phyloP scores from a whole-genome alignment of 2,797 vertebrate genomes.

The Gallinago nigripennis region DNA sequence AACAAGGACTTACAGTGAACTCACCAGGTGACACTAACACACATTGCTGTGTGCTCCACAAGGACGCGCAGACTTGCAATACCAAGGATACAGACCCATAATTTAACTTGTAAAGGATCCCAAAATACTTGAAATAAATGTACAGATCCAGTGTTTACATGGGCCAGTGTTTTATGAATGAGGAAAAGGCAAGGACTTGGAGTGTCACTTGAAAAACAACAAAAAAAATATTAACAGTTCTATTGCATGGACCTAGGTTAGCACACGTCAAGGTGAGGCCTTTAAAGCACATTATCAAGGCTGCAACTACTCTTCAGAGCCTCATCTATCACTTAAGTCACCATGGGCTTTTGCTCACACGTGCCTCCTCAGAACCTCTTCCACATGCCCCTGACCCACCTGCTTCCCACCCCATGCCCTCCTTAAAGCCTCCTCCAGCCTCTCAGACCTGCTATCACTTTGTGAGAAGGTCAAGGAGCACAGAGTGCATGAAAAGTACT shows the following conservation, averaged over 20 bases:
- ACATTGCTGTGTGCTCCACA: neutral
- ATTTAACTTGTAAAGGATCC: neutral
- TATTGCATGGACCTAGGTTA: neutral
- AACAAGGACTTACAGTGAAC: neutral
- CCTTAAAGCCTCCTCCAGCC: neutral
- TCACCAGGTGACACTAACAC: neutral
- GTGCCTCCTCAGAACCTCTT: neutral
- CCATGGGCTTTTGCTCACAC: neutral
- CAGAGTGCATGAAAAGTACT: neutral
- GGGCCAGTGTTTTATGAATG: neutral
- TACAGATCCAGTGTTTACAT: neutral
- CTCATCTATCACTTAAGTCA: neutral
- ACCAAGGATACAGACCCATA: neutral
- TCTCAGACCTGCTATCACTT: neutral
- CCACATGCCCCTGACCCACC: neutral
- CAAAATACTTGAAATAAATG: neutral
- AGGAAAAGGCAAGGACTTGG: neutral
- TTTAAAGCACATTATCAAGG: neutral
- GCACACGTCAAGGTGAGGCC: neutral
- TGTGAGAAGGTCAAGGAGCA: neutral
- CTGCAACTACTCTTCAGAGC: neutral
- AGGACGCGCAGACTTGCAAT: neutral
- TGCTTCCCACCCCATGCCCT: neutral
- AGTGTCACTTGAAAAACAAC: neutral
- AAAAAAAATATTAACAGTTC: neutral